These are phyloP conservation scores for Lanius ludovicianus DNA, from an alignment of 2,113 vertebrate species.

Conservation along the genomic window DNA sequence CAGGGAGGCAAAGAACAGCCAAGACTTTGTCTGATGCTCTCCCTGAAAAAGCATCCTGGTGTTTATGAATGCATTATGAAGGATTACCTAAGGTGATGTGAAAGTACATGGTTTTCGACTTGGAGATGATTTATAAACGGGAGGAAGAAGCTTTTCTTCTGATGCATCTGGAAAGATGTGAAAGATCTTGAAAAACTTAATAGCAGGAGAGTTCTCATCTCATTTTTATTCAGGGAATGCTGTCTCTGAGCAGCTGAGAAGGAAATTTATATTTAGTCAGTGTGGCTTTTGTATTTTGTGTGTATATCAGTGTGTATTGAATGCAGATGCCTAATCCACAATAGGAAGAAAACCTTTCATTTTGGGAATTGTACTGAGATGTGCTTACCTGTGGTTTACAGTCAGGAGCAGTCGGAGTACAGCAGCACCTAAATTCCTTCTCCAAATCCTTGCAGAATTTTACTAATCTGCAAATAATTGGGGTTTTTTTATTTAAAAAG, in stretches of 20 bases:
- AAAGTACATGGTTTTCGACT: neutral
- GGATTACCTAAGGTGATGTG: constrained; percentile 1
- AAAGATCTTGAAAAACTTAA: neutral
- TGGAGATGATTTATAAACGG: neutral
- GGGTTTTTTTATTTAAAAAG: neutral
- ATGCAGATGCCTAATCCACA: neutral
- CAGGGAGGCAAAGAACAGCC: neutral
- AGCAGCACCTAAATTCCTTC: neutral
- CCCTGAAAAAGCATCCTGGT: constrained; percentile 14
- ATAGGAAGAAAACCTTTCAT: neutral
- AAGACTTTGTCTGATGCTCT: neutral
- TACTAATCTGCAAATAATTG: neutral
- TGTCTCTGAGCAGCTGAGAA: neutral
- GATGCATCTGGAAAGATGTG: neutral
- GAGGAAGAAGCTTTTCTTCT: neutral
- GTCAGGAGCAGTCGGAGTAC: neutral
- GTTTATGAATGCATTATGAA: neutral
- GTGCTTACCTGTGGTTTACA: neutral
- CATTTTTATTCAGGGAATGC: neutral
- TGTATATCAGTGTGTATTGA: neutral
- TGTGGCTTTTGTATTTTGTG: neutral
- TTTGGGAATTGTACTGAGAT: neutral
- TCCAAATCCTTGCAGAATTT: neutral
- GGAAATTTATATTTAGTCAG: neutral
- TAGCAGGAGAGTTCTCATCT: neutral